Percentiles rank a stretch among this genome's conserved stretches.
These are phyloP conservation scores for Callopanchax toddi DNA, from an alignment of 2,113 vertebrate species.

Conservation along the genomic window DNA sequence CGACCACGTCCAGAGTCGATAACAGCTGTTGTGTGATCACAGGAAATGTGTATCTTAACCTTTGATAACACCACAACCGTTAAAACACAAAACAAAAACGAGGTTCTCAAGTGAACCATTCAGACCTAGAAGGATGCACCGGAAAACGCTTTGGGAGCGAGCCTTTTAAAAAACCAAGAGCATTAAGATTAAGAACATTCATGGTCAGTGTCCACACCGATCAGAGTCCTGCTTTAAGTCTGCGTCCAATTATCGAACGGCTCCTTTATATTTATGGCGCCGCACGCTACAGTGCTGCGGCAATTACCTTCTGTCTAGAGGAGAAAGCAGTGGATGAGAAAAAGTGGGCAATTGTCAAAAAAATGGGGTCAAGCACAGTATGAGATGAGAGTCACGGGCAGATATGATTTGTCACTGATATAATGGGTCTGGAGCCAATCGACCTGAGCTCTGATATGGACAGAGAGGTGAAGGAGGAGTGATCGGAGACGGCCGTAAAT, in stretches of 20 bases:
- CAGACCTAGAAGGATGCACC: conserved; percentile 30
- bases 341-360: conserved; percentile 55
- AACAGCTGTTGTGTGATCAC: conserved; percentile 56
- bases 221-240: conserved; percentile 42
- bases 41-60: conserved; percentile 40
- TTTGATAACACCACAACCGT: conserved; percentile 41
- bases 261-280: conserved; percentile 45
- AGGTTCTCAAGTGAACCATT: conserved; percentile 35
- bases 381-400: conserved; percentile 49
- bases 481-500: conserved; percentile 54
- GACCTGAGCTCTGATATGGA: conserved; percentile 49
- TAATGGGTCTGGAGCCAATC: conserved; percentile 58
- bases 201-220: conserved; percentile 22
- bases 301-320: conserved; percentile 55
- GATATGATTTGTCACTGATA: conserved; percentile 64
- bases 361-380: conserved; percentile 69
- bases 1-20: conserved; percentile 43
- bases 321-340: conserved; percentile 48
- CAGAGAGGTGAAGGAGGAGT: conserved; percentile 46
- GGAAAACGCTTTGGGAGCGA: conserved; percentile 37
- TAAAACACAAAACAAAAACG: conserved; percentile 15
- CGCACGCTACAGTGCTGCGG: conserved; percentile 22
- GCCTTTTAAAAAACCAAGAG: conserved; percentile 20
- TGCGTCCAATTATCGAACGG: conserved; percentile 46
- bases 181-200: conserved; percentile 50